Percentiles rank a stretch among this genome's conserved stretches.
These are phyloP conservation scores for Coenonympha arcania DNA, from an alignment of 2,888 invertebrate genomes.

Conservation along the genomic window DNA sequence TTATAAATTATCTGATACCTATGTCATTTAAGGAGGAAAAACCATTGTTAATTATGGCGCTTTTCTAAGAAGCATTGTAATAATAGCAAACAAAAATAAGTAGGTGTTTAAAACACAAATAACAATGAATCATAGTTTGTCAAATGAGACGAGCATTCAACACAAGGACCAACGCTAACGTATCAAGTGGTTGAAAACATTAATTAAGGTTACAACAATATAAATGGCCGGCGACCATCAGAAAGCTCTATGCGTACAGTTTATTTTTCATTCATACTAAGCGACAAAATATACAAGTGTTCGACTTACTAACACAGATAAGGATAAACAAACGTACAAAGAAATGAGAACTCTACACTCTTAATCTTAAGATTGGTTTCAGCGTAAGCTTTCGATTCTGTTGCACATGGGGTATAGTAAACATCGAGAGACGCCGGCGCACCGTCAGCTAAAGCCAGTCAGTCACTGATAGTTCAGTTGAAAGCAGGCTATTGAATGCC, in stretches of 20 bases:
- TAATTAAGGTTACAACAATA: conserved; percentile 70
- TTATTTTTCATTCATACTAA: conserved; percentile 70
- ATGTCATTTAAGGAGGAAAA: neutral
- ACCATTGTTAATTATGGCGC: neutral
- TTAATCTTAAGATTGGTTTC: conserved; percentile 35
- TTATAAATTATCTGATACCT: too few relatives aligned
- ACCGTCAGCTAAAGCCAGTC: conserved; percentile 45
- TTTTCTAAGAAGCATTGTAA: conserved; percentile 8
- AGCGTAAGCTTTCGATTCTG: conserved; percentile 44
- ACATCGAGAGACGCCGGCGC: conserved; percentile 58
- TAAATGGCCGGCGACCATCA: conserved; percentile 57
- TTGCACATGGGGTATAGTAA: conserved; percentile 67
- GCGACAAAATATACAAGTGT: conserved; percentile 69
- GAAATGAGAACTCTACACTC: conserved; percentile 26
- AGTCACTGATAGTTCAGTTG: conserved; percentile 50
- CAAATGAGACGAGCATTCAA: conserved; percentile 38
- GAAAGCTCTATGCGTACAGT: conserved; percentile 64
- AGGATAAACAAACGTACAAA: conserved; percentile 30
- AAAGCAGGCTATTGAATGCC: conserved; percentile 51
- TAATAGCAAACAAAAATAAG: neutral
- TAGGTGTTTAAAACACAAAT: conserved; percentile 13
- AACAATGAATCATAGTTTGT: conserved; percentile 48
- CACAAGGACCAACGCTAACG: conserved; percentile 44
- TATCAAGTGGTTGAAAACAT: conserved; percentile 55
- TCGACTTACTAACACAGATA: conserved; percentile 68